Evolutionary conservation across 2,113 vertebrate species (phyloP), one percentile per base, ranked within the genome.

Genomic region (Philantomba maxwellii): DNA sequence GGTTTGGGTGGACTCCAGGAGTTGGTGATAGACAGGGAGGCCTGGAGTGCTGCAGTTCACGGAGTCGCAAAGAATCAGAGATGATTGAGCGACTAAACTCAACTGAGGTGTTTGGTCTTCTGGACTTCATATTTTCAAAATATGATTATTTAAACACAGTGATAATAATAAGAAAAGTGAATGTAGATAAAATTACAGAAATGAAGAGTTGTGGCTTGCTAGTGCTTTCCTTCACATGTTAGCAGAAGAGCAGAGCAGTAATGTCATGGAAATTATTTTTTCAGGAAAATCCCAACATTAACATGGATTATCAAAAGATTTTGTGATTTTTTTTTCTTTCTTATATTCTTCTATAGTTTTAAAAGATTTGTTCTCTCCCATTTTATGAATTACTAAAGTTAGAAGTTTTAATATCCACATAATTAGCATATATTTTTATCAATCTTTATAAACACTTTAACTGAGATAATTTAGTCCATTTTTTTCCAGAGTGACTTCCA

Each of bases 21-120:
- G 8, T 10, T n/a, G 64, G 33, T 66, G 17, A n/a, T n/a, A 9
- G 17, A n/a, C 16, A n/a, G 15, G 7, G 62, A 9, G 15, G 33
- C 7, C 16, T 64, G 62, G 30, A 0, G 3, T 66, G 64, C 64
- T 66, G 4, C 2, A 0, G 8, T 66, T n/a, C 33, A n/a, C n/a
- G 33, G 6, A 7, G 33, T n/a, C 2, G 2, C 62, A 64, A n/a
- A 64, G 15, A 64, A 17, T 64, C 0, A 2, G 16, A 64, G 16
- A n/a, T 1, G 6, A n/a, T 16, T 64, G 16, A 33, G 33, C 0
- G 1, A 4, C 33, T 64, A 15, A 64, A n/a, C 1, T 64, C 30
- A 64, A 17, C 62, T 64, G 90, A 92, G 8, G 23, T 1, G 55
- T 62, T 25, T 64, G 4, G 33, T 90, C 5, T 23, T 60, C n/a